Conservation (phyloP, 2,113 vertebrate species). For the Neodon shergylaensis region DNA sequence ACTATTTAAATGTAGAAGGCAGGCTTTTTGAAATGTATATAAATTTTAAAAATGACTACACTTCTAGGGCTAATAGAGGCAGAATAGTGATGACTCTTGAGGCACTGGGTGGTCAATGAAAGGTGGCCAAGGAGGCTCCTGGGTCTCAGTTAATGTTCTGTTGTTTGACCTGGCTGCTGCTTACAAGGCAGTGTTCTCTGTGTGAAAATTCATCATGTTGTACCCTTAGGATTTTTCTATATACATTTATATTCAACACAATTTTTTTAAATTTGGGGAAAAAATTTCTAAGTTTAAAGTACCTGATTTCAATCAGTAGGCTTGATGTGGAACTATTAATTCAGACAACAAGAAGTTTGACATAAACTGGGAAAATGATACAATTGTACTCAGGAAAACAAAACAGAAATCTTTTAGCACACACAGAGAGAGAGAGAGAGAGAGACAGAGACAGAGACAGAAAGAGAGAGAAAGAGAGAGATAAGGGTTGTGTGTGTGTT, state of each 20-base stretch:
- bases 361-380: not conserved
- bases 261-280: not conserved
- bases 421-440: too few species aligned
- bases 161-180: slow-evolving; percentile 1
- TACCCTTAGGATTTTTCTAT: not conserved
- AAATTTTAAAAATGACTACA: not conserved
- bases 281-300: not conserved
- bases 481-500: not conserved
- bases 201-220: slow-evolving; percentile 19
- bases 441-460: too few species aligned
- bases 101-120: not conserved
- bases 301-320: not conserved
- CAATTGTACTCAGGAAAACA: not conserved
- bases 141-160: slow-evolving; percentile 4
- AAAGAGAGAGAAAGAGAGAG: too few species aligned
- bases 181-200: not conserved
- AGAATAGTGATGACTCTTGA: slow-evolving; percentile 1
- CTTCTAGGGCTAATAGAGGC: not conserved
- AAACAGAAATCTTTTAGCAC: not conserved
- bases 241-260: not conserved
- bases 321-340: not conserved
- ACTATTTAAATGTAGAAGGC: not conserved
- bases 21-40: not conserved
- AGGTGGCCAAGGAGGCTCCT: not conserved
- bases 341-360: not conserved